These are phyloP conservation scores for Zygaena filipendulae DNA, from an alignment of 2,888 invertebrate genomes.

Conservation along the genomic window DNA sequence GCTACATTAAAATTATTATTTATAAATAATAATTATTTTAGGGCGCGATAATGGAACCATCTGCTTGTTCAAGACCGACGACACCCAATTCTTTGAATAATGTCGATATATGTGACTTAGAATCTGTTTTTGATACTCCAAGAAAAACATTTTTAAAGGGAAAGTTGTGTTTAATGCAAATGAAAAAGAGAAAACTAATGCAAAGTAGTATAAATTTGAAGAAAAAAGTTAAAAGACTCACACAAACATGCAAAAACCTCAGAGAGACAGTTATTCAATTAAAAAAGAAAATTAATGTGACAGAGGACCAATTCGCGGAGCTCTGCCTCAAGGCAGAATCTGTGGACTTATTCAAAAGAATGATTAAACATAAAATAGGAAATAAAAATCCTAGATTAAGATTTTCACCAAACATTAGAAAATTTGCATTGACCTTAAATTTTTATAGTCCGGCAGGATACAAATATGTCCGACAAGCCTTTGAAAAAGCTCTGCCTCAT, in stretches of 20 bases:
- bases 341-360: slow-evolving; percentile 9
- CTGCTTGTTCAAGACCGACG: not conserved
- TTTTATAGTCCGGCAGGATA: slow-evolving; percentile 15
- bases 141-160: slow-evolving; percentile 7
- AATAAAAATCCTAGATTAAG: slow-evolving; percentile 9
- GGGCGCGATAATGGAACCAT: not conserved
- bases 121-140: slow-evolving; percentile 9
- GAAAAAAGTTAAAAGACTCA: slow-evolving; percentile 1
- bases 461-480: slow-evolving; percentile 12
- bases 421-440: slow-evolving; percentile 19
- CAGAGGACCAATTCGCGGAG: slow-evolving; percentile 4
- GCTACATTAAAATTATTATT: too few species aligned
- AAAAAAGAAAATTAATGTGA: slow-evolving; percentile 2
- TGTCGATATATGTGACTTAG: slow-evolving; percentile 7
- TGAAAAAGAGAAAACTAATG: too few species aligned
- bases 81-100: slow-evolving; percentile 1
- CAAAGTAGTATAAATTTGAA: too few species aligned
- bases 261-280: slow-evolving; percentile 1
- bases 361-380: slow-evolving; percentile 3
- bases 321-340: slow-evolving; percentile 8
- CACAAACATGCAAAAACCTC: not conserved
- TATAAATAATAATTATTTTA: not conserved
- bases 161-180: too few species aligned
- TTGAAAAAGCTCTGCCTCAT: slow-evolving; percentile 16
- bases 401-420: slow-evolving; percentile 14